Evolutionary conservation across 2,797 vertebrate species (phyloP), one percentile per base, ranked within the genome.

Genomic region (Astyanax mexicanus): DNA sequence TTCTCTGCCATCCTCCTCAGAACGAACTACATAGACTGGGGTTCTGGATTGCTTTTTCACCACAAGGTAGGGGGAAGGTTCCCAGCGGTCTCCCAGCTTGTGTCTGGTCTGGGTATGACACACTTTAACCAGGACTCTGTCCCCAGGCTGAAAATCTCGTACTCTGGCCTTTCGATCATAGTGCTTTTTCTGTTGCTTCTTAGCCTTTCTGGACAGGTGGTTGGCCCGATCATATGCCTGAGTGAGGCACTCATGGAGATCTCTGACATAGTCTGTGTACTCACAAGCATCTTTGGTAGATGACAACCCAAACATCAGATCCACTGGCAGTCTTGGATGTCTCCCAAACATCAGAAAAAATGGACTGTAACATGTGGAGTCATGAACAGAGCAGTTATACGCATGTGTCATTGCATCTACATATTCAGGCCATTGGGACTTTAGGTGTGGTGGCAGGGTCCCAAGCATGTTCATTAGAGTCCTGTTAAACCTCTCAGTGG

Each of bases 391-490:
- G 47, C 83, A 84, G 64, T 82, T 87, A 25, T 86, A 86, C 0
- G 78, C 62, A 3, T 84, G 80, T 3, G 82, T 85, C 82, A 87
- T 79, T 0, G 75, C 80, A 64, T 86, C 84, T 29, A 83, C 17
- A 45, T 85, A 3, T 9, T 86, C 76, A 38, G 79, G 75, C 83
- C 83, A 86, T 0, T 51, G 0, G 6, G 74, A 54, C 27, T 86
- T 83, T n/a, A 79, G 2, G 32, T 85, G 75, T 0, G 78, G 79
- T 8, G 80, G 29, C 1, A 87, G 9, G 0, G 81, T 87, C 1
- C 83, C 83, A 1, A 85, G 23, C 81, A 87, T 86, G 44, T 85
- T 81, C 60, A 86, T 52, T 2, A 72, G 25, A 15, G 65, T 78
- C 0, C 15, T 15, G 58, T 80, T 80, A 7, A 83, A 78, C 6